These are phyloP conservation scores for Drosophila nr. perissopoda DNA, from an alignment of 2,888 invertebrate genomes.

Conservation along the genomic window DNA sequence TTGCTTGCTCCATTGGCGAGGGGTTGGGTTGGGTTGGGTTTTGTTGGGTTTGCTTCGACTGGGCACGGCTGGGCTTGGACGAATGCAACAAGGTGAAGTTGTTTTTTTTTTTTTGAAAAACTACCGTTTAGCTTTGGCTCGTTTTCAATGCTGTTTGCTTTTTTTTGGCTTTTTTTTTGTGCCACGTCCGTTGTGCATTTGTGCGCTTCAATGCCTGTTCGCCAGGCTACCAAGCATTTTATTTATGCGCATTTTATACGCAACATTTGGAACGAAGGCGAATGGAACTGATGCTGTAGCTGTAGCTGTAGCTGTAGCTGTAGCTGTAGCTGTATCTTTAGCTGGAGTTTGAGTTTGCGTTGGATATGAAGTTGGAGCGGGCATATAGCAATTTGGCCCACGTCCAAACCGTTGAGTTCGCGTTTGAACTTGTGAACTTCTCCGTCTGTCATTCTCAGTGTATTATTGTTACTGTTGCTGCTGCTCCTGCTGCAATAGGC, in stretches of 20 bases:
- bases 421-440: slow-evolving; percentile 73
- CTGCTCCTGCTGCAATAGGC: slow-evolving; percentile 25
- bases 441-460: slow-evolving; percentile 52
- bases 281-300: slow-evolving; percentile 4
- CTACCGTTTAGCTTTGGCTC: slow-evolving; percentile 64
- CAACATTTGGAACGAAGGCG: slow-evolving; percentile 56
- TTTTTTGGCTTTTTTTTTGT: slow-evolving; percentile 16
- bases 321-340: slow-evolving; percentile 1
- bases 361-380: slow-evolving; percentile 22
- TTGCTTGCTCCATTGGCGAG: slow-evolving; percentile 9
- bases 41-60: not conserved
- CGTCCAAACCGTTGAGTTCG: slow-evolving; percentile 34
- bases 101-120: slow-evolving; percentile 38
- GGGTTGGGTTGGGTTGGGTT: slow-evolving; percentile 10
- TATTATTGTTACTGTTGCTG: slow-evolving; percentile 31
- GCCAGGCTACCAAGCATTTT: slow-evolving; percentile 47
- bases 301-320: slow-evolving; percentile 14
- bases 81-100: slow-evolving; percentile 32
- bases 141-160: slow-evolving; percentile 31
- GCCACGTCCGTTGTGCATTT: slow-evolving; percentile 42
- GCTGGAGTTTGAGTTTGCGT: slow-evolving; percentile 1
- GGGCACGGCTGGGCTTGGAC: not conserved
- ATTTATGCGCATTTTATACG: slow-evolving; percentile 76
- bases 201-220: slow-evolving; percentile 31
- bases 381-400: slow-evolving; percentile 48